Evolutionary conservation across 1,140 invertebrate species (phyloP).

Genomic region (Heliconius melpomene): DNA sequence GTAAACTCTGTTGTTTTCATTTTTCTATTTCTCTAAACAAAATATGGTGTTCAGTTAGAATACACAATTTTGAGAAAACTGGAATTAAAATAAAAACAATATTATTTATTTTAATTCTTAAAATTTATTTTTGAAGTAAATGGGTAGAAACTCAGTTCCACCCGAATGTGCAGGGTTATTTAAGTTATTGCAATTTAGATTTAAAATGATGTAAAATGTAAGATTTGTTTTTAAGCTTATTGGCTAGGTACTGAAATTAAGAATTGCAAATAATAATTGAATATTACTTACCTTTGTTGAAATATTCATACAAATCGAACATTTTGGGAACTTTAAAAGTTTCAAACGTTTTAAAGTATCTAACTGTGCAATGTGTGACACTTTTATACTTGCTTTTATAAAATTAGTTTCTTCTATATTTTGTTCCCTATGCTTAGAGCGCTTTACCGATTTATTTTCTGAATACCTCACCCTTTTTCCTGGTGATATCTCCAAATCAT

Average conservation of each 20-base stretch:
- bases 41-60: too few species aligned
- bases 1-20: too few species aligned
- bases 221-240: background rate
- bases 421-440: background rate
- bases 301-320: conserved; percentile 19
- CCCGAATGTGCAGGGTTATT: too few species aligned
- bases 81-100: too few species aligned
- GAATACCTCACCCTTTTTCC: background rate
- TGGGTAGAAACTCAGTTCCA: too few species aligned
- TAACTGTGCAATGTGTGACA: conserved; percentile 43
- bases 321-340: conserved; percentile 49
- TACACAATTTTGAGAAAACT: too few species aligned
- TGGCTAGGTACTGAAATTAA: background rate
- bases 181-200: too few species aligned
- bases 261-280: background rate
- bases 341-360: conserved; percentile 48
- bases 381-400: conserved; percentile 48
- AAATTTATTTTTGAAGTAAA: too few species aligned
- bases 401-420: conserved; percentile 36
- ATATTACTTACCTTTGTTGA: conserved; percentile 12
- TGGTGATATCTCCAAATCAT: conserved; percentile 1
- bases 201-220: background rate
- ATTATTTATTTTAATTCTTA: too few species aligned
- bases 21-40: too few species aligned
- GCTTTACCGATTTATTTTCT: background rate